phyloP scores from a whole-genome alignment of 2,888 invertebrate genomes.

The Parascotia fuliginaria region DNA sequence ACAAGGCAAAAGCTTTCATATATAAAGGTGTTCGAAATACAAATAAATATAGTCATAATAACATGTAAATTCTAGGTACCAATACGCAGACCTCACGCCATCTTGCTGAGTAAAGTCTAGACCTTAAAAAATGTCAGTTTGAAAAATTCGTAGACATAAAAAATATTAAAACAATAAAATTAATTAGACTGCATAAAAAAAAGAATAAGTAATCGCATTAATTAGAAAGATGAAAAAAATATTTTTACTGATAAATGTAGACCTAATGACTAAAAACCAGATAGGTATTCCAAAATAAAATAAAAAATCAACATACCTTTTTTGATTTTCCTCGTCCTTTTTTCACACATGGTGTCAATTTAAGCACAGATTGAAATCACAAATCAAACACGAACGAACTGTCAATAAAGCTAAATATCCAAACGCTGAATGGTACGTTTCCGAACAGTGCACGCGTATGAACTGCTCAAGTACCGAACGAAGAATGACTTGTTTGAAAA shows the following conservation, averaged over 20 bases:
- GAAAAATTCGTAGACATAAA: no score
- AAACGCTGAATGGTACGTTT: constrained; percentile 22
- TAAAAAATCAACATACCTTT: constrained; percentile 57
- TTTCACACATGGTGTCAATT: constrained; percentile 69
- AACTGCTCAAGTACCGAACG: constrained; percentile 41
- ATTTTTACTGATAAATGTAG: no score
- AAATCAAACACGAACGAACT: constrained; percentile 38
- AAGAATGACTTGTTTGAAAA: constrained; percentile 57
- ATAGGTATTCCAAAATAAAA: neutral
- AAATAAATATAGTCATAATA: neutral
- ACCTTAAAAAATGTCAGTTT: neutral
- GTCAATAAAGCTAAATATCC: constrained; percentile 30
- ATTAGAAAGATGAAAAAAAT: no score
- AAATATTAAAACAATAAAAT: neutral
- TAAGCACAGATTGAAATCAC: constrained; percentile 57
- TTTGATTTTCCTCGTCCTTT: constrained; percentile 65
- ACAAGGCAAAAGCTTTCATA: neutral
- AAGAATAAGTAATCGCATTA: no score
- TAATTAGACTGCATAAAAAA: neutral
- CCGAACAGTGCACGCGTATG: constrained; percentile 39
- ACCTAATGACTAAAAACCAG: neutral
- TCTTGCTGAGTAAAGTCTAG: neutral
- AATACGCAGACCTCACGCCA: neutral
- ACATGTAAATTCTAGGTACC: neutral
- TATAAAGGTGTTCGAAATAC: neutral